These are phyloP conservation scores for Epinephelus awoara DNA, from an alignment of 2,797 vertebrate species.

Conservation along the genomic window DNA sequence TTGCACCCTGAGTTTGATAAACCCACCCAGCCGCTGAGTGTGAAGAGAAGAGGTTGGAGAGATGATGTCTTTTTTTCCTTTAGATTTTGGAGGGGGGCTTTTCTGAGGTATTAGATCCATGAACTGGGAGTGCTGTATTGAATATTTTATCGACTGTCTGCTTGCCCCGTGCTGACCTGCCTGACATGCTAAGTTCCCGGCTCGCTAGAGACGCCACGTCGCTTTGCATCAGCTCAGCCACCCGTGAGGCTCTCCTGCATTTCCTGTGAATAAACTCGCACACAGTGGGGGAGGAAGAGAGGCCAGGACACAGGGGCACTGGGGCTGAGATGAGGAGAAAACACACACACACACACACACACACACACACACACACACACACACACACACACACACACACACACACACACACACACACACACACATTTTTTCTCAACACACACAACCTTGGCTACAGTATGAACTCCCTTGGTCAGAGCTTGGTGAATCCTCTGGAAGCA, in stretches of 20 bases:
- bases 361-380: constrained; percentile 75
- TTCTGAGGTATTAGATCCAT: constrained; percentile 90
- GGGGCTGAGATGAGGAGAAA: constrained; percentile 75
- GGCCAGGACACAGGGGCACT: constrained; percentile 81
- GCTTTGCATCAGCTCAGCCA: constrained; percentile 88
- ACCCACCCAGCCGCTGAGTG: constrained; percentile 41
- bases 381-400: constrained; percentile 71
- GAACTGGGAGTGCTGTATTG: constrained; percentile 91
- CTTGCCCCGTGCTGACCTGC: constrained; percentile 91
- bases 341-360: constrained; percentile 68
- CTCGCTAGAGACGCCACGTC: constrained; percentile 90
- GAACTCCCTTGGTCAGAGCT: constrained; percentile 75
- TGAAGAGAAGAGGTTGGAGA: constrained; percentile 42
- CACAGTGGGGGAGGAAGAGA: constrained; percentile 86
- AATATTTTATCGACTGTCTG: constrained; percentile 96
- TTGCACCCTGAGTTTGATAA: constrained; percentile 60
- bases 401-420: constrained; percentile 47
- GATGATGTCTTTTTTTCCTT: constrained; percentile 51
- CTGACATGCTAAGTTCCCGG: constrained; percentile 91
- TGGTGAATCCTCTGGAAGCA: constrained; percentile 81
- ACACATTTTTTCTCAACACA: constrained; percentile 79
- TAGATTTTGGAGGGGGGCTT: constrained; percentile 65
- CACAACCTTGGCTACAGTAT: constrained; percentile 77
- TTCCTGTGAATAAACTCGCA: constrained; percentile 90
- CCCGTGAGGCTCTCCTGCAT: constrained; percentile 88